A percentile compares a stretch with the other conserved stretches of the same genome.
These are phyloP conservation scores for Rhaphigaster nebulosa DNA, from an alignment of 2,888 invertebrate species.

Conservation along the genomic window DNA sequence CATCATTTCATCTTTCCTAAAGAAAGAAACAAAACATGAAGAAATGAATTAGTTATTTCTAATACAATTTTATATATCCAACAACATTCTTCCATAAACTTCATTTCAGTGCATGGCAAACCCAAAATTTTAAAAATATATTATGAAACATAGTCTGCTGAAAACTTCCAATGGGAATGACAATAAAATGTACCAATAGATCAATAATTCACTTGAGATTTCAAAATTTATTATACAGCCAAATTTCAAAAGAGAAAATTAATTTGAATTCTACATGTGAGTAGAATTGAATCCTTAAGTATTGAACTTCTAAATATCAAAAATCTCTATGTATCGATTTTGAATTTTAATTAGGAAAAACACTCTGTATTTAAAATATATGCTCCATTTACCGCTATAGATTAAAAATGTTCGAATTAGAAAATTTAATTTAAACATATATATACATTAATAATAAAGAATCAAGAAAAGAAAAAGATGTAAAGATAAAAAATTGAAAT, in stretches of 20 bases:
- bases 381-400: too few relatives aligned
- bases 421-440: too few relatives aligned
- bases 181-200: conserved; percentile 10
- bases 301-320: background rate
- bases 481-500: too few relatives aligned
- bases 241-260: background rate
- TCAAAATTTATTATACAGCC: background rate
- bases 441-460: too few relatives aligned
- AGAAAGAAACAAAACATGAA: conserved; percentile 49
- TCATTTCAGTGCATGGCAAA: background rate
- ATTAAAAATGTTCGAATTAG: too few relatives aligned
- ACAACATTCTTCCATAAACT: conserved; percentile 35
- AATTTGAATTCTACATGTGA: too few relatives aligned
- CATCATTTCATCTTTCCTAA: conserved; percentile 51
- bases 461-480: too few relatives aligned
- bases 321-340: too few relatives aligned
- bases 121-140: background rate
- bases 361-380: too few relatives aligned
- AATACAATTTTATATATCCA: conserved; percentile 33
- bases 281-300: background rate
- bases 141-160: background rate
- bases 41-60: conserved; percentile 19
- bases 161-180: background rate
- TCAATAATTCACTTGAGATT: background rate
- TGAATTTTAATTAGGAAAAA: too few relatives aligned